These are phyloP conservation scores for Oasisia sp. DNA, from an alignment of 2,888 invertebrate genomes.

Conservation along the genomic window DNA sequence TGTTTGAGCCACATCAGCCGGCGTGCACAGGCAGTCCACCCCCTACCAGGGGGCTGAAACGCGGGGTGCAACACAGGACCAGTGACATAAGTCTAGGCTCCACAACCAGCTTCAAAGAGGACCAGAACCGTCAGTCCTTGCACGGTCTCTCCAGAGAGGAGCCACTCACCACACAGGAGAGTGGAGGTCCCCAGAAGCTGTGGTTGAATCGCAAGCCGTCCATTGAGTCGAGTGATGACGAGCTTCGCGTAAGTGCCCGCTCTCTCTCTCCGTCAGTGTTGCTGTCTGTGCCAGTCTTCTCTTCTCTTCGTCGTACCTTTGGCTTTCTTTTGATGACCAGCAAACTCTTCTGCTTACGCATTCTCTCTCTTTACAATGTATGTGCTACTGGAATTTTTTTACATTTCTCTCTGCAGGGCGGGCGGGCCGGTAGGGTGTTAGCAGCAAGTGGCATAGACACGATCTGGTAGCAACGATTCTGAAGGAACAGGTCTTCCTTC, in stretches of 20 bases:
- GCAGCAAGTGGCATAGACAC: background rate
- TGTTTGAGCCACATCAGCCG: background rate
- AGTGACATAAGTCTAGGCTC: background rate
- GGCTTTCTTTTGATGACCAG: background rate
- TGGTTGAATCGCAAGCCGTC: constrained; percentile 5
- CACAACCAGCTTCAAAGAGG: background rate
- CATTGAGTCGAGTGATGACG: background rate
- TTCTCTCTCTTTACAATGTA: background rate
- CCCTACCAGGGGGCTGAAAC: background rate
- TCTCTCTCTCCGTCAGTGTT: background rate
- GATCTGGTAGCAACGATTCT: background rate
- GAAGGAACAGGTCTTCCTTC: background rate
- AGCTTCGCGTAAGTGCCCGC: background rate
- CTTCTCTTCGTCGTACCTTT: background rate
- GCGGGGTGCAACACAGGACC: background rate
- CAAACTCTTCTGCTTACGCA: background rate
- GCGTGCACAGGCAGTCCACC: background rate
- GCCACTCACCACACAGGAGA: background rate
- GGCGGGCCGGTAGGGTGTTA: background rate
- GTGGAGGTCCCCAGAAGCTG: background rate
- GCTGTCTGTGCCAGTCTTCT: background rate
- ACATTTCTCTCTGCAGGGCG: background rate
- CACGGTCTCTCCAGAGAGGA: background rate
- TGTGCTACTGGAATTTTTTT: background rate
- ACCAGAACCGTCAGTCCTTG: background rate